Conservation (phyloP, 2,113 vertebrate genomes). For the Tenebrosternarchus preto region DNA sequence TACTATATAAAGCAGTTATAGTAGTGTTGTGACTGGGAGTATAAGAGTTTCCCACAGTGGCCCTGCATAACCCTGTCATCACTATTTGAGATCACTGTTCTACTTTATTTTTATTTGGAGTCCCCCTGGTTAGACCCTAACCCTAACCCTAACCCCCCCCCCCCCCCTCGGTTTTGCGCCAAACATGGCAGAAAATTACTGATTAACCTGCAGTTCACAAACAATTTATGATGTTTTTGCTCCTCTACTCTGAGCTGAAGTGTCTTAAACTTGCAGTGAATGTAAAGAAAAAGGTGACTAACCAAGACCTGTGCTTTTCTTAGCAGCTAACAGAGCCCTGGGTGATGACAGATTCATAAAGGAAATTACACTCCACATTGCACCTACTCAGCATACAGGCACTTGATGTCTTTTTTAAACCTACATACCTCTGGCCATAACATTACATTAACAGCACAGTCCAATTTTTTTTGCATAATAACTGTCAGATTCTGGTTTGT, state of each 20-base stretch:
- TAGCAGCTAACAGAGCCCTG: constrained; percentile 9
- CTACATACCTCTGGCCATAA: background rate
- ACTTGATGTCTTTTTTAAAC: constrained; percentile 8
- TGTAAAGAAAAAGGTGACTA: constrained; percentile 21
- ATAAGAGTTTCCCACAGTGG: constrained; percentile 1
- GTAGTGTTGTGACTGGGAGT: constrained; percentile 22
- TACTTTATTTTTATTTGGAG: background rate
- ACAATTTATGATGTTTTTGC: background rate
- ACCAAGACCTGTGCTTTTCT: constrained; percentile 27
- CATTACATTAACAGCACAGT: background rate
- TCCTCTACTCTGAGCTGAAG: too few species aligned
- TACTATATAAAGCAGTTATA: background rate
- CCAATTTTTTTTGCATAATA: background rate
- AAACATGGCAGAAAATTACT: background rate
- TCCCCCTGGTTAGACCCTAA: too few species aligned
- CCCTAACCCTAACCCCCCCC: too few species aligned
- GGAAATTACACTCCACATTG: background rate
- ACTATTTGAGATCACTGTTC: background rate
- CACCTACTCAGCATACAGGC: background rate
- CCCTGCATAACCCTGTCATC: background rate
- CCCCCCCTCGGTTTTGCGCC: too few species aligned
- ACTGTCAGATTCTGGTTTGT: too few species aligned
- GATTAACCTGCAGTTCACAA: constrained; percentile 9
- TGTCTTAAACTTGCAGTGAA: constrained; percentile 25
- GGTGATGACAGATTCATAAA: constrained; percentile 21